Base-by-base conservation (phyloP, 2,113 vertebrate species). In the Syrrhaptes paradoxus region DNA sequence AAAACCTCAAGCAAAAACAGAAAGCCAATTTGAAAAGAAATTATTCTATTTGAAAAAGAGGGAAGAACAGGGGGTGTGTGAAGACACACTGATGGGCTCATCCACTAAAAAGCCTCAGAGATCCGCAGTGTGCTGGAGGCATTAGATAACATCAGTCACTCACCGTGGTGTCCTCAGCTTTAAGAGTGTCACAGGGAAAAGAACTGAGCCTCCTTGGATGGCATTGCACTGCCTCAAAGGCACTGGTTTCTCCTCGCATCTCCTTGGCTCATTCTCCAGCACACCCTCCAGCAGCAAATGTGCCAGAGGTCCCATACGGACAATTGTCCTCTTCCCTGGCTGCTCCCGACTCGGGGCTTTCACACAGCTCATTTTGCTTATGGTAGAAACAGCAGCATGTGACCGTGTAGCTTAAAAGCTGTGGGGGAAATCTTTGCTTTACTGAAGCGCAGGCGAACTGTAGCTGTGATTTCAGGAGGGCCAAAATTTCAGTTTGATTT, bases 31-130 rank as follows among this genome's bases (percentile, higher is more conserved):
- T 29, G 34, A 83, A 85, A 84, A 91, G 24, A 81, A 83, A 84
- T 67, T 51, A 54, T 84, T 96, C 34, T 90, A 87, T 83, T 65
- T 85, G 75, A 94, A 79, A 45, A 18, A 92, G 51, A 86, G 75
- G 78, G 81, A 68, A 86, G 93, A 93, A n/a, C 13, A 43, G 48
- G 65, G 45, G 1, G 3, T 67, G n/a, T 61, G 57, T 75, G 79
- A 91, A 70, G 46, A 85, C 52, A 77, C 65, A 32, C 48, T 86
- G 75, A 88, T 43, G 62, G 55, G 32, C 54, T 93, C 22, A 8
- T 25, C 15, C 0, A 0, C 41, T 74, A 58, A 87, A 94, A 82
- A 54, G 49, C 93, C 62, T 55, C 49, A 70, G 63, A 96, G 54
- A 74, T 68, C 70, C 73, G 66, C 46, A 36, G 11, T 12, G 76